phyloP scores from a whole-genome alignment of 2,797 vertebrate genomes.

The Pseudomugil tenellus region DNA sequence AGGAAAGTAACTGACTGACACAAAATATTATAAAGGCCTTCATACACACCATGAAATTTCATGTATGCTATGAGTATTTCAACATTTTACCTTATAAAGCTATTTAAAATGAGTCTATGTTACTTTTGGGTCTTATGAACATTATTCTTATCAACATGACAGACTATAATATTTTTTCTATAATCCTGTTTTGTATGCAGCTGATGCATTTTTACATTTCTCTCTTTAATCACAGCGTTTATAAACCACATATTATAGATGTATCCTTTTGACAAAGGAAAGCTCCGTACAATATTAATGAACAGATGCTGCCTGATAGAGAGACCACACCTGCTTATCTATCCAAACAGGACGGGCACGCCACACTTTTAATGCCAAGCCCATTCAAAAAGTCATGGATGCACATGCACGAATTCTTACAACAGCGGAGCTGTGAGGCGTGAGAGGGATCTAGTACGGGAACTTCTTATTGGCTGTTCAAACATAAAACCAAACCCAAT shows the following conservation, averaged over 20 bases:
- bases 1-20: too few species aligned
- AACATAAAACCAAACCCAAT: slow-evolving; percentile 31
- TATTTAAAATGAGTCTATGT: too few species aligned
- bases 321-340: slow-evolving; percentile 66
- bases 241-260: not conserved
- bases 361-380: slow-evolving; percentile 28
- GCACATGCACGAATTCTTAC: slow-evolving; percentile 2
- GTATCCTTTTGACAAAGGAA: not conserved
- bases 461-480: slow-evolving; percentile 73
- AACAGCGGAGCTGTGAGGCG: slow-evolving; percentile 1
- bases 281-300: not conserved
- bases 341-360: slow-evolving; percentile 6
- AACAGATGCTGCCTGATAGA: slow-evolving; percentile 62
- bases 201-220: not conserved
- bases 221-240: not conserved
- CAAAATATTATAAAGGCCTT: not conserved
- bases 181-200: too few species aligned
- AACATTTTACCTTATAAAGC: too few species aligned
- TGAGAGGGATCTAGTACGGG: slow-evolving; percentile 23
- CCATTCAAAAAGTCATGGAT: slow-evolving; percentile 51
- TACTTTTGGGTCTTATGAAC: not conserved
- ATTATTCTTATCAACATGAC: not conserved
- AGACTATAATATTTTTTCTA: not conserved
- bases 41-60: not conserved
- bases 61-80: not conserved